phyloP scores from a whole-genome alignment of 2,888 invertebrate genomes.

The Neoitamus cyanurus region DNA sequence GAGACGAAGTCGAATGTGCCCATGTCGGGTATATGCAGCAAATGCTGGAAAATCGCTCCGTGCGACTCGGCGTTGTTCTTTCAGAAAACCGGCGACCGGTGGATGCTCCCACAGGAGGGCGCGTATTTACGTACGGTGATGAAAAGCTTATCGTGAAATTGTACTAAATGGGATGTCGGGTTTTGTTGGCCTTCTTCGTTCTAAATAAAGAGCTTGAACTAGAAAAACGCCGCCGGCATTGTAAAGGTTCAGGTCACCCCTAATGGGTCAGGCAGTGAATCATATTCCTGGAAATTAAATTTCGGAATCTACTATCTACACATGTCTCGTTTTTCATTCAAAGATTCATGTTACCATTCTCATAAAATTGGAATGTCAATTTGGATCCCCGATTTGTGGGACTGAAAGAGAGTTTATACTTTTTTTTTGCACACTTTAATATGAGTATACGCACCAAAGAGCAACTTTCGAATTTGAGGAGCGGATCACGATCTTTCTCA shows the following conservation, averaged over 20 bases:
- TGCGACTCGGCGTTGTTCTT: not conserved
- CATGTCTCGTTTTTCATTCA: no score
- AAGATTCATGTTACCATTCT: no score
- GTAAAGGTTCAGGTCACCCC: not conserved
- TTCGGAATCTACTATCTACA: no score
- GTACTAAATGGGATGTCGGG: not conserved
- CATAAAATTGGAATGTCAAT: no score
- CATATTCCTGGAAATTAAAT: no score
- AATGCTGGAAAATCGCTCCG: not conserved
- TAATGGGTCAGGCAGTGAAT: not conserved
- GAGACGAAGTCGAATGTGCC: slow-evolving; percentile 18
- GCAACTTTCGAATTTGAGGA: no score
- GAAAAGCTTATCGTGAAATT: slow-evolving; percentile 19
- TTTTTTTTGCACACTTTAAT: no score
- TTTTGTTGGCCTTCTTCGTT: not conserved
- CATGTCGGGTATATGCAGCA: not conserved
- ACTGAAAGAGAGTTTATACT: no score
- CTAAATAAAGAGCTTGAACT: not conserved
- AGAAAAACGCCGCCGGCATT: not conserved
- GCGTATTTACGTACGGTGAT: slow-evolving; percentile 12
- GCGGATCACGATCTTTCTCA: no score
- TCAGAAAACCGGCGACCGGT: not conserved
- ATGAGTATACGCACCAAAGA: no score
- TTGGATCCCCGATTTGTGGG: no score
- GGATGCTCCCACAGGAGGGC: not conserved